Evolutionary conservation across 2,888 invertebrate genomes (phyloP).

Genomic region (Stenoptilia bipunctidactyla): DNA sequence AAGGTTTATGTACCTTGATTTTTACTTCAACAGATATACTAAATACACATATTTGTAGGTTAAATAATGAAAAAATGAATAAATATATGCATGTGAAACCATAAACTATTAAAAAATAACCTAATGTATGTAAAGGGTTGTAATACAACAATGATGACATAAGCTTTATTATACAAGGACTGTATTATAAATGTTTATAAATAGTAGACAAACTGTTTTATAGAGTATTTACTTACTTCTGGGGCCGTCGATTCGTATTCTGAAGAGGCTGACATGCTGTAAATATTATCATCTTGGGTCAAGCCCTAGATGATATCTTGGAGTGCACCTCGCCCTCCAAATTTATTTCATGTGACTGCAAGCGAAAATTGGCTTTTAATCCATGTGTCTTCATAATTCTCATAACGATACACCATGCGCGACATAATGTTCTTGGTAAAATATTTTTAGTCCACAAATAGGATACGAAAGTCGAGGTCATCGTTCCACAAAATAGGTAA

Average conservation of each 20-base stretch:
- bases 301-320: constrained; percentile 63
- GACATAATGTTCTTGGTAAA: constrained; percentile 53
- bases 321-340: constrained; percentile 60
- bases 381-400: constrained; percentile 43
- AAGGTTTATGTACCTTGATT: too few relatives aligned
- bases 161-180: neutral
- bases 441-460: constrained; percentile 63
- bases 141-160: too few relatives aligned
- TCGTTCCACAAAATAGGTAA: constrained; percentile 53
- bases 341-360: constrained; percentile 64
- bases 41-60: too few relatives aligned
- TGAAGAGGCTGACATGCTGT: constrained; percentile 68
- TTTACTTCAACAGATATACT: too few relatives aligned
- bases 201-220: neutral
- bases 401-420: constrained; percentile 33
- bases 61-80: too few relatives aligned
- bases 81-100: too few relatives aligned
- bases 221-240: constrained; percentile 47
- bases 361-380: constrained; percentile 60
- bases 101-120: too few relatives aligned
- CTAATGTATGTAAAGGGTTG: too few relatives aligned
- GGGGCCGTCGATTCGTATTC: constrained; percentile 66
- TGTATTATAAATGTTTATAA: too few relatives aligned
- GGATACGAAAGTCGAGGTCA: constrained; percentile 62
- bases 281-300: constrained; percentile 68